phyloP scores from a whole-genome alignment of 2,113 vertebrate genomes.

The human region DNA sequence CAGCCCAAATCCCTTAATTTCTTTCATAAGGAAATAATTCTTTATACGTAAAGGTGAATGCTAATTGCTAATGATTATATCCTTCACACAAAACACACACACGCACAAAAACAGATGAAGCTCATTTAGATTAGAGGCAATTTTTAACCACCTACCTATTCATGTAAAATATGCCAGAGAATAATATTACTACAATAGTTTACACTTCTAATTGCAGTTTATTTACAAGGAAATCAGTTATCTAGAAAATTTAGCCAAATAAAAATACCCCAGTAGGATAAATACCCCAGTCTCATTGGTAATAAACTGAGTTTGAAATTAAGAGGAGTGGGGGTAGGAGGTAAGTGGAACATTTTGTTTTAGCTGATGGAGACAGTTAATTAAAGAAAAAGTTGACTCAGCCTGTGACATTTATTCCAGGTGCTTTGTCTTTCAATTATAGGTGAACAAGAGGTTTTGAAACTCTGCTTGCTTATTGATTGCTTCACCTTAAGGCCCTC shows the following conservation, averaged over 20 bases:
- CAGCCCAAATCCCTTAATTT: background rate
- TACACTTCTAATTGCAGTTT: slow-evolving; percentile 60
- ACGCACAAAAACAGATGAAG: background rate
- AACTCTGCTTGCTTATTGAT: background rate
- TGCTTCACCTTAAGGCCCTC: background rate
- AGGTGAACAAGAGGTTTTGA: background rate
- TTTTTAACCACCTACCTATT: slow-evolving; percentile 50
- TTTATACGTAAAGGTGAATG: background rate
- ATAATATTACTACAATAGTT: slow-evolving; percentile 30
- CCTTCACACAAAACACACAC: background rate
- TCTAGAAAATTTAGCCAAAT: slow-evolving; percentile 53
- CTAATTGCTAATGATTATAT: background rate
- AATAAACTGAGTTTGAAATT: slow-evolving; percentile 63
- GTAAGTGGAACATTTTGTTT: background rate
- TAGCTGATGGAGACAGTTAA: slow-evolving; percentile 37
- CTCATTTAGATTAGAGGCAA: background rate
- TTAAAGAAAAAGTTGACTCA: background rate
- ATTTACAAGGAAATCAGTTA: slow-evolving; percentile 60
- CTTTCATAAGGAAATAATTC: background rate
- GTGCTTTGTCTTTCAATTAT: background rate
- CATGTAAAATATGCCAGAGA: slow-evolving; percentile 32
- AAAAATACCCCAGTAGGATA: slow-evolving; percentile 54
- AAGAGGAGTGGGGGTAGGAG: background rate
- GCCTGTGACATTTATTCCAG: background rate
- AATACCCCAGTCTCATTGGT: background rate